Conservation (phyloP, 2,797 vertebrate species). For the Chaetophractus vellerosus region DNA sequence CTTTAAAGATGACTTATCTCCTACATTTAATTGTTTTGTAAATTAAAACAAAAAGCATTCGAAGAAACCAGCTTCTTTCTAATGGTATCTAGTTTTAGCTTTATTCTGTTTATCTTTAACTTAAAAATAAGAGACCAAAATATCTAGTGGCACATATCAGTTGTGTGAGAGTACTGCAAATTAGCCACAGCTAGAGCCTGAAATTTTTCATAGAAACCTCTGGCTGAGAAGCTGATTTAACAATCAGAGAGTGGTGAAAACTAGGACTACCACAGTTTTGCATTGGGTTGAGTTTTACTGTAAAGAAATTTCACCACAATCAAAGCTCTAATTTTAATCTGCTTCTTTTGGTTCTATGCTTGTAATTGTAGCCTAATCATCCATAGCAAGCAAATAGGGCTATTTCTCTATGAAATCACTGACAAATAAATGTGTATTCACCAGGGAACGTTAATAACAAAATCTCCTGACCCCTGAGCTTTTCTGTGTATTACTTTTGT, state of each 20-base stretch:
- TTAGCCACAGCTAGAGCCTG: slow-evolving; percentile 72
- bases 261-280: slow-evolving; percentile 41
- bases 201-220: slow-evolving; percentile 60
- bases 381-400: slow-evolving; percentile 54
- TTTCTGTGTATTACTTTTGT: slow-evolving; percentile 27
- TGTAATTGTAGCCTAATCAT: slow-evolving; percentile 72
- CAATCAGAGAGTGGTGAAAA: slow-evolving; percentile 75
- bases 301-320: slow-evolving; percentile 70
- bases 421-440: slow-evolving; percentile 37
- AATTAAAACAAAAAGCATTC: slow-evolving; percentile 53
- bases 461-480: neutral
- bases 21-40: slow-evolving; percentile 42
- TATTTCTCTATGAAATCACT: slow-evolving; percentile 64
- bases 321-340: slow-evolving; percentile 80
- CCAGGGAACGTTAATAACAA: slow-evolving; percentile 42
- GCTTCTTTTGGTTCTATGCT: slow-evolving; percentile 66
- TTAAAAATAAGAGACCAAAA: slow-evolving; percentile 67
- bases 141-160: neutral
- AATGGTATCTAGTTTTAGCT: neutral
- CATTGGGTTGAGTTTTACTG: slow-evolving; percentile 34
- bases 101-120: slow-evolving; percentile 36
- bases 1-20: neutral
- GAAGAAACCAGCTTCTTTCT: slow-evolving; percentile 38
- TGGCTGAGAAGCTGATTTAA: slow-evolving; percentile 73
- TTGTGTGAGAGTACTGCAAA: slow-evolving; percentile 61